A percentile compares a stretch with the other conserved stretches of the same genome.
Evolutionary conservation across 2,888 invertebrate genomes (phyloP).

Genomic region (Cosmia trapezina): DNA sequence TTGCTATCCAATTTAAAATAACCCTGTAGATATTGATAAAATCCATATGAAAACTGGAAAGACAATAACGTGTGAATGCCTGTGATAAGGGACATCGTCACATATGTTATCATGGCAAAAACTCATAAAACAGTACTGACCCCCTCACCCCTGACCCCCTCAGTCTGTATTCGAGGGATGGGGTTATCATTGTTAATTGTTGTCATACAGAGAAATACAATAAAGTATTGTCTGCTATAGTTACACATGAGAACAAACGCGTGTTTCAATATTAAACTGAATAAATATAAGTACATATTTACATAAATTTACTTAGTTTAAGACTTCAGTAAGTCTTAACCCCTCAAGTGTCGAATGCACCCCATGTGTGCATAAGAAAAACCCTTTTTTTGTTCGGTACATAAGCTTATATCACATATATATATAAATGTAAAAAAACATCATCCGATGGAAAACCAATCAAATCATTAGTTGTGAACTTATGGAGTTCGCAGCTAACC

Average conservation of each 20-base stretch:
- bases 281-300: not conserved
- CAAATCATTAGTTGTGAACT: too few species aligned
- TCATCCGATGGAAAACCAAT: too few species aligned
- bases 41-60: not conserved
- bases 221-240: not conserved
- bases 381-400: too few species aligned
- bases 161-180: not conserved
- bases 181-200: conserved; percentile 8
- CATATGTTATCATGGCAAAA: not conserved
- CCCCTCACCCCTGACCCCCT: too few species aligned
- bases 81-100: not conserved
- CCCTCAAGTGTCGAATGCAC: too few species aligned
- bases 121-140: not conserved
- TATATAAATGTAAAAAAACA: too few species aligned
- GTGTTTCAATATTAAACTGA: not conserved
- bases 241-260: not conserved
- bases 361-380: too few species aligned
- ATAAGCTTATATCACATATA: too few species aligned
- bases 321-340: not conserved
- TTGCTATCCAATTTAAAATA: too few species aligned
- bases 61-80: not conserved
- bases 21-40: not conserved
- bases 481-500: too few species aligned
- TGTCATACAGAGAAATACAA: not conserved
- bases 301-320: too few species aligned